Base-by-base conservation (phyloP, 2,113 vertebrate genomes). In the Chunga burmeisteri region DNA sequence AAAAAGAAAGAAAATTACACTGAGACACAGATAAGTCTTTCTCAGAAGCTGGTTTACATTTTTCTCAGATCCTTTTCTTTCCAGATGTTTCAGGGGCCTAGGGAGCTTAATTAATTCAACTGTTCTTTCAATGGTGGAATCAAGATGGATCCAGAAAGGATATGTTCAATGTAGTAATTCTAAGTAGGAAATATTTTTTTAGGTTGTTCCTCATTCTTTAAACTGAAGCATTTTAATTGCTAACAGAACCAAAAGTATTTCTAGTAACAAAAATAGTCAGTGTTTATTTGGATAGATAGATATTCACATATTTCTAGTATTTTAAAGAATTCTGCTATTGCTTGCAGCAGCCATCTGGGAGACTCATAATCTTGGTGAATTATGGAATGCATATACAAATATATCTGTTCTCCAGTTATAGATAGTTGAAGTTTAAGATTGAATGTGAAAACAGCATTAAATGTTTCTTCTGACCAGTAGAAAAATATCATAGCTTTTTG, bases 231-330 rank as follows among this genome's bases (percentile, higher is more conserved):
- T 93, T 95, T 93, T 75, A 94, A 77, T 90, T 96, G 90, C 78
- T 93, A 83, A 66, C 88, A 93, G 88, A 95, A 82, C 65, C 26
- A 38, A 26, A 93, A 93, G 22, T 90, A 82, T 93, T 90, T 97
- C 70, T 90, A 85, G 74, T 85, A 65, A 84, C 23, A 90, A 79
- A 95, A 97, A 90, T 67, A 87, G 50, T 74, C 47, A 46, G 29
- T 74, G 73, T 88, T 96, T 86, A 59, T 90, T 93, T 95, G 90
- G 42, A 90, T 84, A 91, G 90, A 81, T 91, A 70, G 1, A 21
- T 81, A 66, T 79, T 91, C 42, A 63, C 56, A 75, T 95, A 88
- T 95, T 94, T 92, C n/a, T 82, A 42, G 53, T 86, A 77, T 93
- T 95, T 71, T 82, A 52, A 92, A 85, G 71, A 86, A 81, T 85